Evolutionary conservation across 2,113 vertebrate species (phyloP), one percentile per base, ranked within the genome.

Genomic region (Mohoua ochrocephala): DNA sequence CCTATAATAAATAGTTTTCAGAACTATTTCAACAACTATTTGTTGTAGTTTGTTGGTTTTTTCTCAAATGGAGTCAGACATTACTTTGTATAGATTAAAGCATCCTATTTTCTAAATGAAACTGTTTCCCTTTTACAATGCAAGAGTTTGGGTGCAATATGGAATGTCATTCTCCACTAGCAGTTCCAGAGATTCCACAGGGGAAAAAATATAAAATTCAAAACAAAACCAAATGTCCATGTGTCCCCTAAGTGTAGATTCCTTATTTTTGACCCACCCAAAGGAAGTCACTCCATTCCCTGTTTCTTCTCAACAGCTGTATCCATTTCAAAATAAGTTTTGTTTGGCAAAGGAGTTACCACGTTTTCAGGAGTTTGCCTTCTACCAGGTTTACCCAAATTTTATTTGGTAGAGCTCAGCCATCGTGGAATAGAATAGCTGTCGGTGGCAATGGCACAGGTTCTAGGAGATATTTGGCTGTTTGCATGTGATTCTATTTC

Each of bases 401-500:
- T 59, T 84, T 54, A 56, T 56, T n/a, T 80, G 23, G 18, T 42
- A 52, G 44, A 69, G 26, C 5, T 59, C 14, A 18, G 53, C 15
- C 9, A 54, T 15, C 49, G 64, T 37, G 26, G 35, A 69, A 83
- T 27, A 75, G 27, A 68, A 63, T 7, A 54, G 20, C n/a, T 64
- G 6, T n/a, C 0, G 0, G 12, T 60, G 64, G 41, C 68, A 87
- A 28, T 14, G 18, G 35, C 12, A 47, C 13, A 69, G 39, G 23
- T 44, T 80, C 44, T 31, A 60, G n/a, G 49, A 77, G 13, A 4
- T 56, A 28, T 14, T 28, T 84, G 24, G 13, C 63, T 87, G 11
- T 76, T 68, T n/a, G 26, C 22, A 47, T 3, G 1, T 19, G 13
- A 33, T 54, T 84, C 35, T 50, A 9, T 70, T 87, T 74, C n/a